Percentiles rank a stretch among this genome's conserved stretches.
phyloP scores from a whole-genome alignment of 2,888 invertebrate species.

The Lagria hirta region DNA sequence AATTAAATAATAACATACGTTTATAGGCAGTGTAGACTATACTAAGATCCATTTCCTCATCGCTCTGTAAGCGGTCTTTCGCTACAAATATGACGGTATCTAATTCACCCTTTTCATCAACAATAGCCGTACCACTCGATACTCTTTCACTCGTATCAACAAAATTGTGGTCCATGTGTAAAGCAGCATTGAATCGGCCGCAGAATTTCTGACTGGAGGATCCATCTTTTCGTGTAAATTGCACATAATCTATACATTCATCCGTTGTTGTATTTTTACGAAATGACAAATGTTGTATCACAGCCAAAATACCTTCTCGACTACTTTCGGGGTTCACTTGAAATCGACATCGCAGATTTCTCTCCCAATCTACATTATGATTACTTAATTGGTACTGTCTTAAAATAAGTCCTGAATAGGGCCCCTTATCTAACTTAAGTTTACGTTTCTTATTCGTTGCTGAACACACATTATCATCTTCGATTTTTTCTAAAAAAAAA shows the following conservation, averaged over 20 bases:
- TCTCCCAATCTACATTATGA: conserved; percentile 38
- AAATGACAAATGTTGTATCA: conserved; percentile 56
- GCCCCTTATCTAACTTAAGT: conserved; percentile 37
- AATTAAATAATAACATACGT: conserved; percentile 41
- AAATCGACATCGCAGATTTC: conserved; percentile 46
- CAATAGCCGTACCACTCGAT: conserved; percentile 37
- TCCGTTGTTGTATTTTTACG: conserved; percentile 47
- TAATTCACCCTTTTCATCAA: conserved; percentile 46
- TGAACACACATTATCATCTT: conserved; percentile 30
- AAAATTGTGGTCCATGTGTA: conserved; percentile 37
- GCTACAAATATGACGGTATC: conserved; percentile 54
- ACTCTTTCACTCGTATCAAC: conserved; percentile 28
- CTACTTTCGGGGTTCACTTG: conserved; percentile 39
- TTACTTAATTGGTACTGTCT: conserved; percentile 39
- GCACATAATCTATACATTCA: conserved; percentile 57
- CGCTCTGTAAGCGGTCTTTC: conserved; percentile 39
- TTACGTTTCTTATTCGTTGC: conserved; percentile 32
- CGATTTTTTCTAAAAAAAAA: conserved; percentile 14
- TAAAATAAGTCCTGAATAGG: conserved; percentile 41
- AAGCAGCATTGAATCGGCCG: conserved; percentile 46
- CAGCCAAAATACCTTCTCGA: conserved; percentile 54
- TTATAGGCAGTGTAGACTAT: conserved; percentile 56
- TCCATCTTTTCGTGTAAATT: conserved; percentile 48
- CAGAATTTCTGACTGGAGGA: conserved; percentile 44
- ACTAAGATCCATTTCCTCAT: conserved; percentile 48